Conservation (phyloP, 1,140 invertebrate genomes). For the Pseudomyrmex sp. region DNA sequence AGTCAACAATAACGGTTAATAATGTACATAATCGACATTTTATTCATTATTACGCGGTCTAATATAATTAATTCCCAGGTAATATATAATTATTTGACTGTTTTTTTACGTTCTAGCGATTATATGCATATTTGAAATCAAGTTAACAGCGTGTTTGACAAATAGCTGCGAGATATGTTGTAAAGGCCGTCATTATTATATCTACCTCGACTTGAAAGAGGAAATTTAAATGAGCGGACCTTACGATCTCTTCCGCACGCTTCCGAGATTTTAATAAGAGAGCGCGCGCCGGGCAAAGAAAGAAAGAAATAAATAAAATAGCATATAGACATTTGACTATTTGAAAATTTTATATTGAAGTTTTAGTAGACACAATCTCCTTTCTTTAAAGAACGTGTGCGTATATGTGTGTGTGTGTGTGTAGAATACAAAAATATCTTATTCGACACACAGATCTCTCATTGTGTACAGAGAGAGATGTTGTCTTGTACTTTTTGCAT, state of each 20-base stretch:
- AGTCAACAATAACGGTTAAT: background rate
- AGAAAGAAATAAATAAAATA: conserved; percentile 33
- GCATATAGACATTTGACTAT: conserved; percentile 37
- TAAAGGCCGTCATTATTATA: conserved; percentile 2
- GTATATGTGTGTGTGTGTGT: background rate
- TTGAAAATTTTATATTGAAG: conserved; percentile 53
- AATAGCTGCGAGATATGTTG: background rate
- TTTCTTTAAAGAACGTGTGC: background rate
- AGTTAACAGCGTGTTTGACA: conserved; percentile 13
- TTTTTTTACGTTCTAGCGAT: background rate
- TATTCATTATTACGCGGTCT: conserved; percentile 31
- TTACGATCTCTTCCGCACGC: background rate
- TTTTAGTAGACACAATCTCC: conserved; percentile 22
- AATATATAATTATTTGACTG: conserved; percentile 12
- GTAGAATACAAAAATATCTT: background rate
- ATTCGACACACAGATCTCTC: background rate
- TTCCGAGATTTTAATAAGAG: conserved; percentile 53
- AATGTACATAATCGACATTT: conserved; percentile 21
- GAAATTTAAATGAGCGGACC: conserved; percentile 39
- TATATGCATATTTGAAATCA: conserved; percentile 29
- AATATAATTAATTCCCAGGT: conserved; percentile 15
- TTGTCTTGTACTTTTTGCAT: background rate
- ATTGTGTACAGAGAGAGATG: background rate
- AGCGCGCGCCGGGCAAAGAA: conserved; percentile 7
- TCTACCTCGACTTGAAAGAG: background rate